phyloP scores from a whole-genome alignment of 1,140 invertebrate species.

The Drosophila insularis region DNA sequence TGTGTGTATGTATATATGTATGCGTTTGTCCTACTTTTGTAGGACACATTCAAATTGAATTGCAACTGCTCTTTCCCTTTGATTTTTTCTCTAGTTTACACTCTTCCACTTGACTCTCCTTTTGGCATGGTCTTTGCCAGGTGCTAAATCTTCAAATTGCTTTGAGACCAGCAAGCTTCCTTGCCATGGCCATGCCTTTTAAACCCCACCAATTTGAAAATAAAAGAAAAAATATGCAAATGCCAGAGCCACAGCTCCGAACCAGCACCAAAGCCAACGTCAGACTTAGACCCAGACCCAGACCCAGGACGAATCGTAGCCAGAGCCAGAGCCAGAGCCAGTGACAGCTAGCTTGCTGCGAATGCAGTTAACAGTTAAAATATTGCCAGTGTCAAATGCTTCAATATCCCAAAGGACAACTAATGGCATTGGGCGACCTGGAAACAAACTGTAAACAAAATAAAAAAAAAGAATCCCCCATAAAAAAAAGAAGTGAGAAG shows the following conservation, averaged over 20 bases:
- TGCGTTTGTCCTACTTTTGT: not conserved
- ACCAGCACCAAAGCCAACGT: too few species aligned
- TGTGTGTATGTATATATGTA: not conserved
- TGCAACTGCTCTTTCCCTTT: slow-evolving; percentile 28
- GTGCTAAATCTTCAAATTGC: slow-evolving; percentile 68
- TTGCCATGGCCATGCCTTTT: not conserved
- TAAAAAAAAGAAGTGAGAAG: not conserved
- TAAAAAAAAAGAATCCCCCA: not conserved
- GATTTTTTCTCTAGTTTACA: not conserved
- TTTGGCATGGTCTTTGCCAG: slow-evolving; percentile 45
- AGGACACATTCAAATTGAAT: slow-evolving; percentile 51
- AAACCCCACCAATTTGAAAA: not conserved
- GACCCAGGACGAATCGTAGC: not conserved
- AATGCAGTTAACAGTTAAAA: slow-evolving; percentile 67
- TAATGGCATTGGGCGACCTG: slow-evolving; percentile 52
- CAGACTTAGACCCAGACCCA: not conserved
- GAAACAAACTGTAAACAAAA: slow-evolving; percentile 3
- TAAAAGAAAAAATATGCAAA: slow-evolving; percentile 60
- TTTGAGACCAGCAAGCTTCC: slow-evolving; percentile 35
- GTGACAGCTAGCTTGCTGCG: slow-evolving; percentile 16
- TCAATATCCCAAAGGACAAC: slow-evolving; percentile 52
- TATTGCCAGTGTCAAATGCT: slow-evolving; percentile 62
- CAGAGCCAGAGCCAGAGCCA: not conserved
- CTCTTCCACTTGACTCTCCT: slow-evolving; percentile 1
- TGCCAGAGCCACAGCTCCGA: slow-evolving; percentile 24